Evolutionary conservation across 2,888 invertebrate species (phyloP).

Genomic region (Eristalis intricaria): DNA sequence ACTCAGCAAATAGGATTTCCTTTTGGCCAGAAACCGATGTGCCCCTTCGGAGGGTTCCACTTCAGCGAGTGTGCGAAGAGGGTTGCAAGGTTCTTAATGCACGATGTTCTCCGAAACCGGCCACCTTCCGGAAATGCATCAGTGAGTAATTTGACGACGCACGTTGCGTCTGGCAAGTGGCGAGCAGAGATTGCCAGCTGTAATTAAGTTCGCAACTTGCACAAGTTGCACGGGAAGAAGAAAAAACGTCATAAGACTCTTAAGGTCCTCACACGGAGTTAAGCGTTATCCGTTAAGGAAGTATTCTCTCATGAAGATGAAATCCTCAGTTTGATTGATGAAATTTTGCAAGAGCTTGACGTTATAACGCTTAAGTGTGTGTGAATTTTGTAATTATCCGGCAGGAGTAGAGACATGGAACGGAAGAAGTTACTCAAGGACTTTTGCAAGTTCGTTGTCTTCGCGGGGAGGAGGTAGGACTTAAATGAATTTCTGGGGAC

Average conservation of each 20-base stretch:
- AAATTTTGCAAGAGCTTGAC: conserved; percentile 5
- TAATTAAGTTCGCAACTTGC: conserved; percentile 6
- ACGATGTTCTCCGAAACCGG: not conserved
- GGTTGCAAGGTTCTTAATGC: not conserved
- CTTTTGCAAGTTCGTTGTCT: not conserved
- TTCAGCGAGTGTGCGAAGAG: not conserved
- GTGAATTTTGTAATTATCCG: not conserved
- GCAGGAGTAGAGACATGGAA: not conserved
- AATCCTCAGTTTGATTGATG: conserved; percentile 1
- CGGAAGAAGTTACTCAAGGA: not conserved
- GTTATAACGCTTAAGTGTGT: conserved; percentile 3
- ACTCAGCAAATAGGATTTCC: conserved; percentile 58
- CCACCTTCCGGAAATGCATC: not conserved
- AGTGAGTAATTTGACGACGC: not conserved
- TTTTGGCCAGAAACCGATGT: conserved; percentile 23
- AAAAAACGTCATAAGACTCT: not conserved
- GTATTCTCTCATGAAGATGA: not conserved
- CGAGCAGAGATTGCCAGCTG: not conserved
- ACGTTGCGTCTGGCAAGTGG: not conserved
- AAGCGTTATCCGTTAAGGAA: conserved; percentile 1
- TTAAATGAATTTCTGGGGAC: not conserved
- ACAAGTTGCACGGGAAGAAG: not conserved
- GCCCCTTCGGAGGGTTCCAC: conserved; percentile 12
- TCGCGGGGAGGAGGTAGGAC: not conserved
- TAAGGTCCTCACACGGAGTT: not conserved